Evolutionary conservation across 2,888 invertebrate species (phyloP).

Genomic region (Agonum fuliginosum): DNA sequence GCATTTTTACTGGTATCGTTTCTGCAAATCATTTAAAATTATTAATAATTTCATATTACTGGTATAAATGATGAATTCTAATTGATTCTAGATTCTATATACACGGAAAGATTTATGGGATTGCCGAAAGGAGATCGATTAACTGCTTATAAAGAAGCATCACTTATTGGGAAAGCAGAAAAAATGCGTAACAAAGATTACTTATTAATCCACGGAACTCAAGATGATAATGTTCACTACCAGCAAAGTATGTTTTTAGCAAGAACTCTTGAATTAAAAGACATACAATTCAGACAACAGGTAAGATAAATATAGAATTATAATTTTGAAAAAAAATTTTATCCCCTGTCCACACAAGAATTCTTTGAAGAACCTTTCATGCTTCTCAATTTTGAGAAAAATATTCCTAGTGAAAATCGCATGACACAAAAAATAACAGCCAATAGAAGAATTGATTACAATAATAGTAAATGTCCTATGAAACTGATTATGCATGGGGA

Average conservation of each 20-base stretch:
- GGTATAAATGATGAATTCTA: background rate
- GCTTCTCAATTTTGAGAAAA: background rate
- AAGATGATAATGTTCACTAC: slow-evolving; percentile 97
- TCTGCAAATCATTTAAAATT: background rate
- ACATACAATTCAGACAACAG: slow-evolving; percentile 94
- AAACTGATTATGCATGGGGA: too few species aligned
- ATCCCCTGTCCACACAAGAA: too few species aligned
- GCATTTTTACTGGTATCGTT: background rate
- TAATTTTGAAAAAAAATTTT: too few species aligned
- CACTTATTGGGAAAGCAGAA: slow-evolving; percentile 82
- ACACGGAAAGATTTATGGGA: slow-evolving; percentile 98
- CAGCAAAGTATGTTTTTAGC: slow-evolving; percentile 96
- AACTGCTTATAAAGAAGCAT: slow-evolving; percentile 83
- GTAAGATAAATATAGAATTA: slow-evolving; percentile 75
- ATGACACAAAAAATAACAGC: too few species aligned
- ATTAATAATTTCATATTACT: background rate
- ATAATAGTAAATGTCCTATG: too few species aligned
- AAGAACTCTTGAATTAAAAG: slow-evolving; percentile 86
- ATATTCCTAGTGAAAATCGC: too few species aligned
- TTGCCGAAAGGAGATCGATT: slow-evolving; percentile 83
- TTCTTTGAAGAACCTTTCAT: background rate
- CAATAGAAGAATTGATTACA: too few species aligned
- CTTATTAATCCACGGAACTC: slow-evolving; percentile 94
- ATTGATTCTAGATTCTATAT: slow-evolving; percentile 88
- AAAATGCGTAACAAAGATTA: slow-evolving; percentile 83